phyloP scores from a whole-genome alignment of 1,140 invertebrate genomes.

The Oncopeltus fasciatus region DNA sequence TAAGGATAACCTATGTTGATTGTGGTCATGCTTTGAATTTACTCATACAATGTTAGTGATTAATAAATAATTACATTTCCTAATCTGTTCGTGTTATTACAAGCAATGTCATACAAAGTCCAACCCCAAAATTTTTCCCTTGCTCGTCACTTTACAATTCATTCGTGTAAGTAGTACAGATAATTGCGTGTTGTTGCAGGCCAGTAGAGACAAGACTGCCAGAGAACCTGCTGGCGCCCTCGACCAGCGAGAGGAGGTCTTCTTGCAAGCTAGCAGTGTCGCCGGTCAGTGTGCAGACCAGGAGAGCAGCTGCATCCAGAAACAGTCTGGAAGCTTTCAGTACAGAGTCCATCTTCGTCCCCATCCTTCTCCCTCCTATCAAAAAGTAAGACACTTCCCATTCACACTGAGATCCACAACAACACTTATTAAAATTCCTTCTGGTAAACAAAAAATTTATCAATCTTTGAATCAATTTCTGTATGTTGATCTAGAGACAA shows the following conservation, averaged over 20 bases:
- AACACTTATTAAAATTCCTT: background rate
- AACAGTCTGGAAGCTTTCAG: background rate
- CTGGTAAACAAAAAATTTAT: background rate
- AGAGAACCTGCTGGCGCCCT: background rate
- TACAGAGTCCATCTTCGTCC: background rate
- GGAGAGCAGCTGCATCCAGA: conserved; percentile 14
- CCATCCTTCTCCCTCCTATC: background rate
- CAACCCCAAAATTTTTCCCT: background rate
- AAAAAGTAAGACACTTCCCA: background rate
- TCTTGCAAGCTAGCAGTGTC: conserved; percentile 24
- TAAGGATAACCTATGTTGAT: no score
- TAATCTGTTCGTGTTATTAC: no score
- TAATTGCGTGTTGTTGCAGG: no score
- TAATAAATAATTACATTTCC: no score
- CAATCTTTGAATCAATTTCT: no score
- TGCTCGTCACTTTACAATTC: background rate
- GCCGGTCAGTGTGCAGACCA: conserved; percentile 20
- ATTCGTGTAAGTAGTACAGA: no score
- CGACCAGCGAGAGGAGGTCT: conserved; percentile 15
- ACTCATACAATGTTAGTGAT: no score
- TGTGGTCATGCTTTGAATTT: no score
- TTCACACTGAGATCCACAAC: background rate
- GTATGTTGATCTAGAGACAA: no score
- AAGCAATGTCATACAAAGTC: no score
- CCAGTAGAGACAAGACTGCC: background rate